Conservation (phyloP, 1,140 invertebrate species). For the Zaprionus camerounensis region DNA sequence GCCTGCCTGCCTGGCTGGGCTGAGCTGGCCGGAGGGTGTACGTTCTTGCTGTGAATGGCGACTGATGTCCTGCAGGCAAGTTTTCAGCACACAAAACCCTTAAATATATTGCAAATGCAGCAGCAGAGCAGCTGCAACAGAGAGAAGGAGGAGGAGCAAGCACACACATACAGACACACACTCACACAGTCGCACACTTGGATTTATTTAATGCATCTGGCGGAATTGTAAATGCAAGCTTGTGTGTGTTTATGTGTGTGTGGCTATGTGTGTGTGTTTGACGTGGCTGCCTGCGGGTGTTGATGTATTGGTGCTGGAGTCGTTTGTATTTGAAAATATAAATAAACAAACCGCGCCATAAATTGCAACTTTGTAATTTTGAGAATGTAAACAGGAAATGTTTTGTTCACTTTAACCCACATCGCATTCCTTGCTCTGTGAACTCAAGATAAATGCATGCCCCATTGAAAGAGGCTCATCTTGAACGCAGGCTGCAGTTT, state of each 20-base stretch:
- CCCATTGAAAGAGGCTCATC: background rate
- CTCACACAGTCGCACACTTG: slow-evolving; percentile 11
- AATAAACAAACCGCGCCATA: slow-evolving; percentile 71
- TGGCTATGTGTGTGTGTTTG: slow-evolving; percentile 16
- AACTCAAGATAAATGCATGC: slow-evolving; percentile 13
- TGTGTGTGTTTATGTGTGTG: slow-evolving; percentile 48
- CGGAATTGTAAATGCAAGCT: slow-evolving; percentile 3
- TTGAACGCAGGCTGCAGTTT: background rate
- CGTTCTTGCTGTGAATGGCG: slow-evolving; percentile 53
- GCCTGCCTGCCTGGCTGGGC: background rate
- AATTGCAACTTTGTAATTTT: slow-evolving; percentile 77
- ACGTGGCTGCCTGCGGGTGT: background rate
- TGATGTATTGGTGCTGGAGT: slow-evolving; percentile 3
- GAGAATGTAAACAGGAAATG: slow-evolving; percentile 78
- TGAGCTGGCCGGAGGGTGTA: slow-evolving; percentile 6
- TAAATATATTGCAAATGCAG: slow-evolving; percentile 58
- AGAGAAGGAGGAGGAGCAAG: slow-evolving; percentile 25
- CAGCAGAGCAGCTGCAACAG: slow-evolving; percentile 13
- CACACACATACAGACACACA: slow-evolving; percentile 20
- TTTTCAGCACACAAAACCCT: slow-evolving; percentile 71
- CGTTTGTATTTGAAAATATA: slow-evolving; percentile 37
- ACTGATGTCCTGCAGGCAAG: slow-evolving; percentile 74
- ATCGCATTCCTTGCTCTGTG: slow-evolving; percentile 11
- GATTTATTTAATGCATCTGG: slow-evolving; percentile 24
- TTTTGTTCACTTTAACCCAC: slow-evolving; percentile 55